Conservation (phyloP, 2,888 invertebrate species). For the Steinernema carpocapsae region DNA sequence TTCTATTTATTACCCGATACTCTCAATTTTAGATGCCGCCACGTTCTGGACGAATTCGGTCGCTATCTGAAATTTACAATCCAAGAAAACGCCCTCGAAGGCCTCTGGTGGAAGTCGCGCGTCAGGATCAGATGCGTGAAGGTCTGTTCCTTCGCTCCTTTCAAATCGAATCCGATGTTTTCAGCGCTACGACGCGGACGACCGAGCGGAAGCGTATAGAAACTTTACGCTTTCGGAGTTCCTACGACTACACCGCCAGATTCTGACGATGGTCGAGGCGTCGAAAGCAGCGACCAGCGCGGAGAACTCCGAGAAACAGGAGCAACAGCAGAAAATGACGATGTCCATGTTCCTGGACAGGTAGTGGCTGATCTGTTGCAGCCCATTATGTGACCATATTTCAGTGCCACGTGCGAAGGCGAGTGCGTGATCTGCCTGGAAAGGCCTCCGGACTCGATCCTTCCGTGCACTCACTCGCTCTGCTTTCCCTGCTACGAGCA, state of each 20-base stretch:
- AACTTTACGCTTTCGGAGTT: slow-evolving; percentile 21
- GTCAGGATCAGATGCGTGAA: slow-evolving; percentile 4
- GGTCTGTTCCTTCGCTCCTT: background rate
- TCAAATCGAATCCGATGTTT: background rate
- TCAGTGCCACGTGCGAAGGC: slow-evolving; percentile 25
- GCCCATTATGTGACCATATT: background rate
- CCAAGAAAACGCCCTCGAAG: slow-evolving; percentile 16
- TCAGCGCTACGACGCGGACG: slow-evolving; percentile 32
- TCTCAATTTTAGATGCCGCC: slow-evolving; percentile 18
- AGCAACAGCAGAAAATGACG: slow-evolving; percentile 21
- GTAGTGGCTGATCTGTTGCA: background rate
- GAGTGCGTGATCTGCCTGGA: slow-evolving; percentile 31
- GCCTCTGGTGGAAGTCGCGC: slow-evolving; percentile 31
- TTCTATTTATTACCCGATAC: too few relatives aligned
- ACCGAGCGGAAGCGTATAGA: slow-evolving; percentile 9
- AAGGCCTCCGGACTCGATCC: slow-evolving; percentile 20
- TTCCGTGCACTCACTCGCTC: slow-evolving; percentile 22
- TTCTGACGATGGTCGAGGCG: slow-evolving; percentile 24
- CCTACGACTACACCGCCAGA: slow-evolving; percentile 12
- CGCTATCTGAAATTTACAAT: slow-evolving; percentile 12
- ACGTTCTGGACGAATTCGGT: slow-evolving; percentile 26
- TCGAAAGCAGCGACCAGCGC: background rate
- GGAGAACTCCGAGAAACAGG: slow-evolving; percentile 22
- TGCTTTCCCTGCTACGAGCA: slow-evolving; percentile 30
- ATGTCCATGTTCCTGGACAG: slow-evolving; percentile 33